These are phyloP conservation scores for Helicolenus hilgendorfi DNA, from an alignment of 2,797 vertebrate genomes.

Conservation along the genomic window DNA sequence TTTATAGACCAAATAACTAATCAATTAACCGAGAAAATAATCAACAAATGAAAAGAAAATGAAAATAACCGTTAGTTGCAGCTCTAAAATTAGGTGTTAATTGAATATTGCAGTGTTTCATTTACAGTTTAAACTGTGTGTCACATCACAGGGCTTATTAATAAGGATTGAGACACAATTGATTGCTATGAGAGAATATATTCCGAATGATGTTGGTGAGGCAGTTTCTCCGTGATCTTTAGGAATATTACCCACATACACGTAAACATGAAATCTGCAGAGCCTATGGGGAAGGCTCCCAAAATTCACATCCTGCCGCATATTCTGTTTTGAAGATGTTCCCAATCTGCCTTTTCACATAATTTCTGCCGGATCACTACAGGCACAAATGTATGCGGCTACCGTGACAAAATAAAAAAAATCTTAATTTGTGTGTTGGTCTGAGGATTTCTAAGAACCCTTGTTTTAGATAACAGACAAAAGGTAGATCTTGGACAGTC, in stretches of 20 bases:
- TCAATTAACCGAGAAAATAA: too few relatives aligned
- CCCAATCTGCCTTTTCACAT: constrained; percentile 10
- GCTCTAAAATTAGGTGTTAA: not conserved
- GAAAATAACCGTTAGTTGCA: too few relatives aligned
- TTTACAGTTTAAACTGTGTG: not conserved
- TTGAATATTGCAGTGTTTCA: not conserved
- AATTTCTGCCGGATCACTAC: not conserved
- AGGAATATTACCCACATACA: not conserved
- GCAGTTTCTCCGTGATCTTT: not conserved
- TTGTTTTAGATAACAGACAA: constrained; percentile 55
- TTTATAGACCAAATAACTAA: too few relatives aligned
- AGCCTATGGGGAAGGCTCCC: not conserved
- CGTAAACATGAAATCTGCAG: not conserved
- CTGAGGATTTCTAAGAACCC: constrained; percentile 24
- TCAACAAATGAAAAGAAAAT: too few relatives aligned
- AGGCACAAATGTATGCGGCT: not conserved
- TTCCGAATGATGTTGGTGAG: not conserved
- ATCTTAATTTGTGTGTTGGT: constrained; percentile 17
- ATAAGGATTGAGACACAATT: not conserved
- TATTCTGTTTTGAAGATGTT: not conserved
- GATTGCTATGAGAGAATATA: not conserved
- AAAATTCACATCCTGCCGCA: not conserved
- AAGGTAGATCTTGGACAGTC: constrained; percentile 43
- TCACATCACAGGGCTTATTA: not conserved
- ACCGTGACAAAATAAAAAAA: constrained; percentile 7